Evolutionary conservation across 2,888 invertebrate genomes (phyloP).

Genomic region (Ceriagrion tenellum): DNA sequence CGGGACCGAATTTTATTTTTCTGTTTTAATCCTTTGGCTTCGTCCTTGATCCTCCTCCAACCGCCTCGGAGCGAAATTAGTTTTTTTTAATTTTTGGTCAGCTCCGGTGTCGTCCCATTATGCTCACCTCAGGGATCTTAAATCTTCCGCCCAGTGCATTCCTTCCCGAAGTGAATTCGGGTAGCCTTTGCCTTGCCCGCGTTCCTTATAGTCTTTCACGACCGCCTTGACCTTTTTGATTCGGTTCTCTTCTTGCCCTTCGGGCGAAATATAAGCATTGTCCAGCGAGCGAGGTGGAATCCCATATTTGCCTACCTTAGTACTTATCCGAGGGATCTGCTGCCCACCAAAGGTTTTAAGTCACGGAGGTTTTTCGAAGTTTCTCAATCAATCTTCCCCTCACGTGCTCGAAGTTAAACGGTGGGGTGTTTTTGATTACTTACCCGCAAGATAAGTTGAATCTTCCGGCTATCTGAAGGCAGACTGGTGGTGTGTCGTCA

Average conservation of each 20-base stretch:
- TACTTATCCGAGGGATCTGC: not conserved
- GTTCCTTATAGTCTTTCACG: not conserved
- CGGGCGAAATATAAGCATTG: not conserved
- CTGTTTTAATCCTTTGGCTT: no score
- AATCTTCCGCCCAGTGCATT: not conserved
- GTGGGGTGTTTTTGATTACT: no score
- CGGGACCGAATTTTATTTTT: not conserved
- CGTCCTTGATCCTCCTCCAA: slow-evolving; percentile 5
- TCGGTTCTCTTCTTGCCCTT: not conserved
- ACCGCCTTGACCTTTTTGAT: not conserved
- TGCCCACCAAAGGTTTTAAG: not conserved
- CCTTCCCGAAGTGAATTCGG: not conserved
- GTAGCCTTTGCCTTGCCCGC: not conserved
- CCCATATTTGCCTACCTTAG: not conserved
- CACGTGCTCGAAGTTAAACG: no score
- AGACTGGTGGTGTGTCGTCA: no score
- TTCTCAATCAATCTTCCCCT: not conserved
- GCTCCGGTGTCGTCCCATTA: not conserved
- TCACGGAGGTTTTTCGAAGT: not conserved
- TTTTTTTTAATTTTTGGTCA: not conserved
- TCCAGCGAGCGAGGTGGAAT: not conserved
- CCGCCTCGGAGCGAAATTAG: not conserved
- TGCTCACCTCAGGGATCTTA: not conserved
- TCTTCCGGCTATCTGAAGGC: no score
- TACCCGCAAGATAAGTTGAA: no score